A percentile compares a stretch with the other conserved stretches of the same genome.
These are phyloP conservation scores for Drosophila lutescens DNA, from an alignment of 2,888 invertebrate genomes.

Conservation along the genomic window DNA sequence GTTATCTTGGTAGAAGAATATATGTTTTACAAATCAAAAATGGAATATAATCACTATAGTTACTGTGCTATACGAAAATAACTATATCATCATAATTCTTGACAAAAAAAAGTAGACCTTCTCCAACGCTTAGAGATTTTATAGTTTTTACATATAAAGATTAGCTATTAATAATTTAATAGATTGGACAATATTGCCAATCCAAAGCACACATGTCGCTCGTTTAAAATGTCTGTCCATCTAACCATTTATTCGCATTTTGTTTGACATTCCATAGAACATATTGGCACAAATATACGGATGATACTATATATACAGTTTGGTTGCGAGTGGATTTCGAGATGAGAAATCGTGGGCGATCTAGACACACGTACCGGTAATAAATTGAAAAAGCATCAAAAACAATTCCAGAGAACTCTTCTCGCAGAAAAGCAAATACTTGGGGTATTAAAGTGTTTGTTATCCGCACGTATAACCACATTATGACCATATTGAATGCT, in stretches of 20 bases:
- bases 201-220: slow-evolving; percentile 47
- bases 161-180: slow-evolving; percentile 65
- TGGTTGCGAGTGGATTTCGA: slow-evolving; percentile 32
- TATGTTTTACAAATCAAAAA: too few species aligned
- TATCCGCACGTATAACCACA: slow-evolving; percentile 1
- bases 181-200: slow-evolving; percentile 41
- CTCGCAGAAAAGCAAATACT: neutral
- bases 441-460: neutral
- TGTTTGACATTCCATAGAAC: slow-evolving; percentile 66
- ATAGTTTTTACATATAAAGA: slow-evolving; percentile 50
- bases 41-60: too few species aligned
- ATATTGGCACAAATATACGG: slow-evolving; percentile 10
- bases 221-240: slow-evolving; percentile 35
- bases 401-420: slow-evolving; percentile 22
- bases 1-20: too few species aligned
- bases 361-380: slow-evolving; percentile 57
- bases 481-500: slow-evolving; percentile 3
- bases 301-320: neutral
- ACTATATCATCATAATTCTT: neutral
- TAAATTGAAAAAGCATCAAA: slow-evolving; percentile 37
- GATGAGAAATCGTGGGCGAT: slow-evolving; percentile 54
- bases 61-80: neutral
- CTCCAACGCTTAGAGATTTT: slow-evolving; percentile 38
- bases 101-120: slow-evolving; percentile 21
- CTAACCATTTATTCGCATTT: slow-evolving; percentile 56